Evolutionary conservation across 2,797 vertebrate genomes (phyloP).

Genomic region (Neosalanx taihuensis): DNA sequence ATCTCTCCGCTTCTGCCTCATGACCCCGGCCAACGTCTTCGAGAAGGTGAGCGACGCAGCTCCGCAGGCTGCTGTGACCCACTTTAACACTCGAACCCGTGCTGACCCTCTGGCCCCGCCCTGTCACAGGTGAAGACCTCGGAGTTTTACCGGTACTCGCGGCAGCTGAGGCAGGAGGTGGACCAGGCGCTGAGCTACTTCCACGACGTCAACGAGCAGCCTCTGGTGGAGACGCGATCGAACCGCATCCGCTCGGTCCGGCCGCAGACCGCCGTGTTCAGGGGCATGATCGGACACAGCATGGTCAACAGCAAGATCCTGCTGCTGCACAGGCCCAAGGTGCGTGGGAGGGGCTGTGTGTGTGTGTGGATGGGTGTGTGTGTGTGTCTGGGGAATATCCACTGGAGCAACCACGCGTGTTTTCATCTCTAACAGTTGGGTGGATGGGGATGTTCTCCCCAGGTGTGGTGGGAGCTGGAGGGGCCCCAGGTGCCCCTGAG

Average conservation of each 20-base stretch:
- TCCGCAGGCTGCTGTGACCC: neutral
- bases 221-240: slow-evolving; percentile 90
- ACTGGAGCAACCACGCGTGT: neutral
- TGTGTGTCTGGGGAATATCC: neutral
- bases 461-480: slow-evolving; percentile 98
- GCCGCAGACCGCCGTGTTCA: slow-evolving; percentile 95
- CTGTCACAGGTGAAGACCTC: slow-evolving; percentile 92
- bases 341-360: slow-evolving; percentile 15
- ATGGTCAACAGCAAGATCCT: slow-evolving; percentile 99
- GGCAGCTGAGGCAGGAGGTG: slow-evolving; percentile 93
- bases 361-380: neutral
- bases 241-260: slow-evolving; percentile 96
- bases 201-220: slow-evolving; percentile 94
- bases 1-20: slow-evolving; percentile 98
- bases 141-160: slow-evolving; percentile 96
- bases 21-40: slow-evolving; percentile 96
- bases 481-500: slow-evolving; percentile 95
- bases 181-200: slow-evolving; percentile 96
- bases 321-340: slow-evolving; percentile 93
- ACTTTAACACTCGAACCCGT: neutral
- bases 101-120: slow-evolving; percentile 43
- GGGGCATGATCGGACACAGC: slow-evolving; percentile 99
- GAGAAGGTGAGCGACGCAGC: slow-evolving; percentile 84
- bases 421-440: neutral
- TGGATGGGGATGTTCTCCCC: slow-evolving; percentile 43